Base-by-base conservation (phyloP, 2,888 invertebrate genomes). In the Calameuta idolon region DNA sequence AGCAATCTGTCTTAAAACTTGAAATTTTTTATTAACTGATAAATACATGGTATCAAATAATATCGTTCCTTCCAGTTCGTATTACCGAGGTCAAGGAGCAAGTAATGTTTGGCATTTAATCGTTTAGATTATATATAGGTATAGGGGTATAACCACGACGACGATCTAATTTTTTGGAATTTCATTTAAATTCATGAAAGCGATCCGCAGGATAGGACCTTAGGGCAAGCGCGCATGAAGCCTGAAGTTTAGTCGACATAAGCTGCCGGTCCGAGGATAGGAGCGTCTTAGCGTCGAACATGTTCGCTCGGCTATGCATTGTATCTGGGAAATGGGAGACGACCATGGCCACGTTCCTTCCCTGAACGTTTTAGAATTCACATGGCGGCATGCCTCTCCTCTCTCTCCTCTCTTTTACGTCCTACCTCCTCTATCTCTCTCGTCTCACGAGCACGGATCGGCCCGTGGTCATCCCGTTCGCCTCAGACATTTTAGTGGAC, bases 301-400 rank as follows among this genome's bases (percentile, higher is more conserved):
- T 33, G 15, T 34, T 71, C 71, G 71, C 69, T 55, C 73, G 76
- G 55, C 71, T 74, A 79, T 81, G 78, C 80, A 75, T 79, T 75
- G 75, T 77, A 74, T 75, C 55, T 73, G 77, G 77, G 79, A 79
- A 81, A 81, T 77, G 73, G 71, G 78, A 77, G 40, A 80, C 34
- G 34, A 71, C 76, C 35, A 31, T 75, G 73, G 31, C 74, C 76
- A 35, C 35, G 74, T 69, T 77, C 73, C 84, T 85, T 81, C 83
- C 83, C 83, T 80, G 79, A 83, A 84, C 85, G 86, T 85, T 88
- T 90, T 90, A 89, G 87, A 90, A 90, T 90, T 90, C 90, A 88
- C 87, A 82, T 85, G 81, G 83, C 79, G 82, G 82, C 85, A 80
- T 80, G 84, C 74, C 83, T 76, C 75, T 9, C 76, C 55, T 73